A percentile compares a stretch with the other conserved stretches of the same genome.
Conservation (phyloP, 1,140 invertebrate species). For the Tyrophagus putrescentiae region DNA sequence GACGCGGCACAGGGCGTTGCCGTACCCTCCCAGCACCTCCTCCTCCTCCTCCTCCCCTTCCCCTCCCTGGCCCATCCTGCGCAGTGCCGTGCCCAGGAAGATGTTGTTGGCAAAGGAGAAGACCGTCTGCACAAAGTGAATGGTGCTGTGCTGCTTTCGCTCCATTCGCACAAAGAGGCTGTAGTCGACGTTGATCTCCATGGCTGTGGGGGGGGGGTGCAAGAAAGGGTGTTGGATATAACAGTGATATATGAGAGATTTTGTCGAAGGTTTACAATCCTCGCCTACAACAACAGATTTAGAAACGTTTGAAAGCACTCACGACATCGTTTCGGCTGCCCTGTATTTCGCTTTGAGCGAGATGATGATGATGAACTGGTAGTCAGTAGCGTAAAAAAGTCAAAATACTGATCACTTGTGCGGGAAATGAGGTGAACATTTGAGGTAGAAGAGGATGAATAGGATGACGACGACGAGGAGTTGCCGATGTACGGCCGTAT, state of each 20-base stretch:
- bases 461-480: no score
- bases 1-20: not conserved
- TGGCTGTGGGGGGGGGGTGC: not conserved
- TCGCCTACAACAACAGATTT: not conserved
- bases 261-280: not conserved
- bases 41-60: not conserved
- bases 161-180: not conserved
- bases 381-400: not conserved
- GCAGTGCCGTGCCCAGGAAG: not conserved
- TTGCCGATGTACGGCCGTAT: not conserved
- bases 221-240: not conserved
- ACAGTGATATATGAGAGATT: not conserved
- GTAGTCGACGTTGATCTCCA: not conserved
- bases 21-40: not conserved
- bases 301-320: not conserved
- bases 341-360: not conserved
- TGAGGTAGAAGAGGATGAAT: not conserved
- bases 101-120: not conserved
- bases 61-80: not conserved
- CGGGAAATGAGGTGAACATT: not conserved
- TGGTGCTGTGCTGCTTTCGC: not conserved
- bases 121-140: not conserved
- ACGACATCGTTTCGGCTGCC: not conserved
- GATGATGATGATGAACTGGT: not conserved
- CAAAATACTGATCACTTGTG: not conserved